These are phyloP conservation scores for human (Homo sapiens) DNA, from an alignment of 2,113 vertebrate genomes.

Conservation along the genomic window DNA sequence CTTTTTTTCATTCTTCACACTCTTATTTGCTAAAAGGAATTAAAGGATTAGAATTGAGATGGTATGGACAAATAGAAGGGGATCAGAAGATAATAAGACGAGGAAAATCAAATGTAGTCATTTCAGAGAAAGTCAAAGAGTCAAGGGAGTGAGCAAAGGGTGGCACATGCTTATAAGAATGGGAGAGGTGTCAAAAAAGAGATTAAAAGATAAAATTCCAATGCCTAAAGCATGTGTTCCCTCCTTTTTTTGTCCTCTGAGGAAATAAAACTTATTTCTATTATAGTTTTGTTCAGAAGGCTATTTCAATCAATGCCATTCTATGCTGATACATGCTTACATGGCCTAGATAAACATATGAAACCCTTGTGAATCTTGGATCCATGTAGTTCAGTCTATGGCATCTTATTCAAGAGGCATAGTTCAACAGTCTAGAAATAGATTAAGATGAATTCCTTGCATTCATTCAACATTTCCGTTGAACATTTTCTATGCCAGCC, in stretches of 20 bases:
- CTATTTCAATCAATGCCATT: neutral
- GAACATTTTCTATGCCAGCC: neutral
- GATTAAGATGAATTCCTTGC: neutral
- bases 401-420: neutral
- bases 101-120: conserved; percentile 47
- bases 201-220: neutral
- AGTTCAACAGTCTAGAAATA: neutral
- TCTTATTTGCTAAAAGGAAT: conserved; percentile 63
- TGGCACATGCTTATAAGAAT: neutral
- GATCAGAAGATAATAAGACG: conserved; percentile 39
- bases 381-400: neutral
- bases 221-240: neutral
- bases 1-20: conserved; percentile 43
- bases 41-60: conserved; percentile 57
- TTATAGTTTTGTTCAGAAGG: neutral
- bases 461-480: neutral
- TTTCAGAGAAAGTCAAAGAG: conserved; percentile 13
- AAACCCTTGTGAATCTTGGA: neutral
- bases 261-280: neutral
- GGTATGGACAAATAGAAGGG: conserved; percentile 43
- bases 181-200: neutral
- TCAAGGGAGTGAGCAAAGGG: neutral
- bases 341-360: neutral
- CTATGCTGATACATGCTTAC: neutral
- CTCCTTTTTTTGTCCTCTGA: neutral